Evolutionary conservation across 2,113 vertebrate genomes (phyloP).

Genomic region (Vidua chalybeata): DNA sequence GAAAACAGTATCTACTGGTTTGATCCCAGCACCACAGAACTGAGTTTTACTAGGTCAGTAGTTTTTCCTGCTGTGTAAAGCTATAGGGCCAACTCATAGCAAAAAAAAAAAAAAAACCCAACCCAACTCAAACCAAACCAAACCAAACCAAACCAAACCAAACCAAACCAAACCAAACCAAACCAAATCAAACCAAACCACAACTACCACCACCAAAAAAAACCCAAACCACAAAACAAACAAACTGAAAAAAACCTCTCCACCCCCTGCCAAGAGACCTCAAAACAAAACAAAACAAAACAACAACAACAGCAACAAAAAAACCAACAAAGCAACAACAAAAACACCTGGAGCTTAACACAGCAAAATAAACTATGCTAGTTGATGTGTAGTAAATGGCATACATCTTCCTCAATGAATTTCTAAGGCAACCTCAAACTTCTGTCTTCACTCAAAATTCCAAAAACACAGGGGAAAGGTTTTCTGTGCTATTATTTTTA

Average conservation of each 20-base stretch:
- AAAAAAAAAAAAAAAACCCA: not conserved
- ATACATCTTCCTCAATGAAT: not conserved
- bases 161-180: not conserved
- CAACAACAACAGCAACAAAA: no score
- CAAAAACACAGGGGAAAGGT: not conserved
- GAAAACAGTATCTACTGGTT: not conserved
- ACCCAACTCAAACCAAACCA: not conserved
- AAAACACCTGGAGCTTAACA: not conserved
- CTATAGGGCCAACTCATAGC: not conserved
- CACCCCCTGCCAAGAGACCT: rapidly evolving
- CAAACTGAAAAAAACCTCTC: not conserved
- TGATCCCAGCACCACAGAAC: not conserved
- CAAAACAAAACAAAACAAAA: no score
- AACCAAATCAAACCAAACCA: not conserved
- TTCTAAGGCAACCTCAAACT: not conserved
- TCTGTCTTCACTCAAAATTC: not conserved
- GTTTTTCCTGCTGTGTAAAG: not conserved
- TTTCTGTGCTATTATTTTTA: not conserved
- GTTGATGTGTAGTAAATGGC: not conserved
- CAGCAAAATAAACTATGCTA: not conserved
- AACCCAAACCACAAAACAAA: not conserved
- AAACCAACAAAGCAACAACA: rapidly evolving
- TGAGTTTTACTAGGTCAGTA: not conserved
- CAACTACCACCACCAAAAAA: not conserved
- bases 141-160: not conserved